phyloP scores from a whole-genome alignment of 1,140 invertebrate genomes.

The Drosophila lowei region DNA sequence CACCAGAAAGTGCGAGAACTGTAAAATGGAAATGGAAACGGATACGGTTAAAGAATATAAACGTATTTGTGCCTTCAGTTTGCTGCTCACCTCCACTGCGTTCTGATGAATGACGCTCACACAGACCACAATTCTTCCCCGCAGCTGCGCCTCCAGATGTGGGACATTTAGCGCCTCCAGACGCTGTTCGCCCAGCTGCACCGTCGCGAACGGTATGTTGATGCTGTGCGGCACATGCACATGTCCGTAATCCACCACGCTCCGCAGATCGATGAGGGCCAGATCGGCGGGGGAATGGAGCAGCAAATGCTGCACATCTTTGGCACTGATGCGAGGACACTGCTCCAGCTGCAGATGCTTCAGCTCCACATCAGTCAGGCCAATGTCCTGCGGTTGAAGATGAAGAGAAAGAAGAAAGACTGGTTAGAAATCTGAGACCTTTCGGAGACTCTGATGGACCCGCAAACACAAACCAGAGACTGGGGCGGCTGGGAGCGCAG shows the following conservation, averaged over 20 bases:
- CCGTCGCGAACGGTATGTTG: constrained; percentile 92
- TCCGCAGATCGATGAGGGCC: constrained; percentile 90
- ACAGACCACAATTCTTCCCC: constrained; percentile 89
- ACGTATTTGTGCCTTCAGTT: background rate
- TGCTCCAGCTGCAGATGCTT: constrained; percentile 88
- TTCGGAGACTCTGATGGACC: no score
- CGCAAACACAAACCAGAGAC: constrained; percentile 30
- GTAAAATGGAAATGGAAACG: constrained; percentile 69
- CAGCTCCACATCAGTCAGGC: constrained; percentile 85
- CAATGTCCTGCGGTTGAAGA: constrained; percentile 86
- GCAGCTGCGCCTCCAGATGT: constrained; percentile 85
- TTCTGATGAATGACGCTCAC: constrained; percentile 90
- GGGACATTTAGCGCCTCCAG: constrained; percentile 87
- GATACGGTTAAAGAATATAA: constrained; percentile 1
- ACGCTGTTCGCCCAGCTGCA: constrained; percentile 87
- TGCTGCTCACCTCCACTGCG: constrained; percentile 87
- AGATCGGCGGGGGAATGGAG: constrained; percentile 87
- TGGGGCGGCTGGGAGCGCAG: constrained; percentile 44
- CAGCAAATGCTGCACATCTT: constrained; percentile 91
- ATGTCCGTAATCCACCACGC: constrained; percentile 89
- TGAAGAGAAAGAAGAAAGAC: background rate
- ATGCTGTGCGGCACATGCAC: constrained; percentile 91
- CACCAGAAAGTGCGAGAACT: constrained; percentile 90
- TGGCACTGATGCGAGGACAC: constrained; percentile 92
- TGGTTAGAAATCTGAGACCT: no score